phyloP scores from a whole-genome alignment of 2,113 vertebrate genomes.

The Corydoras sp. region DNA sequence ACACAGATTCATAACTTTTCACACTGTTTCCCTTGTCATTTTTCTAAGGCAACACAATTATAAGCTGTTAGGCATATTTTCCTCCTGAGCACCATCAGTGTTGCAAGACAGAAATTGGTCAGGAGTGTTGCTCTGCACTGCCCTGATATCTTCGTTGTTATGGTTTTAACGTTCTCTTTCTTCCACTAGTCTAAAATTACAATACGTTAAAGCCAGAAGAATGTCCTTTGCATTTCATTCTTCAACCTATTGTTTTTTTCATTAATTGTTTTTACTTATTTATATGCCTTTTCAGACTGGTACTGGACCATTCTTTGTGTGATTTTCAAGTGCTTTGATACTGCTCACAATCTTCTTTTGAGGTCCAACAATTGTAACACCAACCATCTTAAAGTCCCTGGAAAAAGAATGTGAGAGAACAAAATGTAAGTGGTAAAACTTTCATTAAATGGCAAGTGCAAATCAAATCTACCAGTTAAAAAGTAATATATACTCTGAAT shows the following conservation, averaged over 20 bases:
- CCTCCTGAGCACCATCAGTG: slow-evolving; percentile 18
- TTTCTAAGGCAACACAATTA: slow-evolving; percentile 62
- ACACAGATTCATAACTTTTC: neutral
- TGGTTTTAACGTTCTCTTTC: slow-evolving; percentile 36
- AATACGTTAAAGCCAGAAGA: slow-evolving; percentile 51
- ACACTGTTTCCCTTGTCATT: slow-evolving; percentile 21
- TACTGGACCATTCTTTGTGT: slow-evolving; percentile 87
- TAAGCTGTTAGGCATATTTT: slow-evolving; percentile 39
- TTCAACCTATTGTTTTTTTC: slow-evolving; percentile 11
- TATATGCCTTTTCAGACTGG: slow-evolving; percentile 72
- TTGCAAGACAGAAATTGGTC: slow-evolving; percentile 25
- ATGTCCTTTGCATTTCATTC: slow-evolving; percentile 24
- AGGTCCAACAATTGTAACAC: slow-evolving; percentile 86
- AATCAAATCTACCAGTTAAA: too few species aligned
- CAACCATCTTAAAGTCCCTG: slow-evolving; percentile 92
- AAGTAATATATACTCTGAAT: too few species aligned
- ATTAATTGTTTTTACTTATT: neutral
- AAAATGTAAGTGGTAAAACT: slow-evolving; percentile 1
- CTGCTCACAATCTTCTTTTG: slow-evolving; percentile 95
- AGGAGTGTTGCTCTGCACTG: slow-evolving; percentile 22
- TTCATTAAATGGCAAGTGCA: too few species aligned
- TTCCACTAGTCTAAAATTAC: slow-evolving; percentile 42
- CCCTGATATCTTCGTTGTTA: slow-evolving; percentile 23
- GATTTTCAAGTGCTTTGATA: slow-evolving; percentile 90
- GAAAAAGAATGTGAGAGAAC: slow-evolving; percentile 32